Conservation (phyloP, 2,888 invertebrate genomes). For the Lepidochrysops patricia region DNA sequence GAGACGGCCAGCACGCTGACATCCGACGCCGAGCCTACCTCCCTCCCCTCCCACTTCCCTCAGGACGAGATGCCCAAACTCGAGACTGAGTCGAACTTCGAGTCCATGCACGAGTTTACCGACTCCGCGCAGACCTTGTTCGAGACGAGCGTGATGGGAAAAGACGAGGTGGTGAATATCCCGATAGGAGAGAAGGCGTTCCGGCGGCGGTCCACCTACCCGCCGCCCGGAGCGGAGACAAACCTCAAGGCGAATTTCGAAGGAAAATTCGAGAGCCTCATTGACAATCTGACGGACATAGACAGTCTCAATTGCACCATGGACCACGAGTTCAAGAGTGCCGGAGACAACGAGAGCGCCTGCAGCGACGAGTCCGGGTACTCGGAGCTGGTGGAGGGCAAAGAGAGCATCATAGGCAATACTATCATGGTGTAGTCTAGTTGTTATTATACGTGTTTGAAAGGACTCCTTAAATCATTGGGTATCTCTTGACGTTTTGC, state of each 20-base stretch:
- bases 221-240: slow-evolving; percentile 47
- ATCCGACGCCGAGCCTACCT: slow-evolving; percentile 71
- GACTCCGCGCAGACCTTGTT: slow-evolving; percentile 33
- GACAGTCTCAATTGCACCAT: slow-evolving; percentile 56
- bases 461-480: too few species aligned
- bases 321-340: slow-evolving; percentile 63
- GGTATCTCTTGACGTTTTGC: too few species aligned
- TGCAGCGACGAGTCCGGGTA: slow-evolving; percentile 94
- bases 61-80: slow-evolving; percentile 53
- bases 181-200: slow-evolving; percentile 66
- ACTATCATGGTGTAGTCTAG: slow-evolving; percentile 62
- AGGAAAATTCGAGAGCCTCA: slow-evolving; percentile 56
- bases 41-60: slow-evolving; percentile 58
- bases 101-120: slow-evolving; percentile 29
- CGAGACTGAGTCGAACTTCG: slow-evolving; percentile 39
- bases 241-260: slow-evolving; percentile 45
- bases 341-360: slow-evolving; percentile 83
- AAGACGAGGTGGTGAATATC: slow-evolving; percentile 60
- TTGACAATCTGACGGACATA: slow-evolving; percentile 55
- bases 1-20: slow-evolving; percentile 85
- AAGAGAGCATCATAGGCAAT: slow-evolving; percentile 64
- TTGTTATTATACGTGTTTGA: too few species aligned
- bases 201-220: slow-evolving; percentile 60
- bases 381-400: slow-evolving; percentile 81
- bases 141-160: slow-evolving; percentile 21